These are phyloP conservation scores for Ophioninae sp. DNA, from an alignment of 2,888 invertebrate genomes.

Conservation along the genomic window DNA sequence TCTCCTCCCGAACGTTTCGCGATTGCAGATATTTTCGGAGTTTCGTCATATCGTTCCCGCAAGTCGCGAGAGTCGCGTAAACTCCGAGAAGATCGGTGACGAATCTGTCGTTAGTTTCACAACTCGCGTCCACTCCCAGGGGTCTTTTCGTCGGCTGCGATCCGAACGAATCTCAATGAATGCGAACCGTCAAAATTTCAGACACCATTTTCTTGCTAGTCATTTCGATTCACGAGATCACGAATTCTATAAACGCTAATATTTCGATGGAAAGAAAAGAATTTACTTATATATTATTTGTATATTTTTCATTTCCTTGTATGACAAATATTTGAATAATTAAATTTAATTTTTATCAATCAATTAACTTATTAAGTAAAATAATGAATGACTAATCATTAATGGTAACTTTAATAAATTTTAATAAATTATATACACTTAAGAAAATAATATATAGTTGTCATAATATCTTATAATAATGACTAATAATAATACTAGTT, in stretches of 20 bases:
- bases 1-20: constrained; percentile 62
- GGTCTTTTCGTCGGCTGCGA: constrained; percentile 34
- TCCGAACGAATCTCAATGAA: background rate
- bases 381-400: no score
- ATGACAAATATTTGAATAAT: no score
- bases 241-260: background rate
- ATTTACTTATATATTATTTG: no score
- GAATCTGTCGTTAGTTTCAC: constrained; percentile 58
- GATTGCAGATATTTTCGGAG: constrained; percentile 67
- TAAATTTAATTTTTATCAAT: no score
- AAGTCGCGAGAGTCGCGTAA: constrained; percentile 61
- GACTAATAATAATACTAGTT: no score
- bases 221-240: background rate
- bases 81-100: constrained; percentile 62
- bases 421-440: no score
- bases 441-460: no score
- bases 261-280: no score
- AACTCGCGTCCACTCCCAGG: constrained; percentile 39
- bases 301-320: no score
- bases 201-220: background rate
- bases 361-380: no score
- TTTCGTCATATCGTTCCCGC: constrained; percentile 63
- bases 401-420: no score
- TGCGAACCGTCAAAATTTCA: background rate
- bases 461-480: no score